Evolutionary conservation across 2,113 vertebrate genomes (phyloP).

Genomic region (Kryptolebias marmoratus): DNA sequence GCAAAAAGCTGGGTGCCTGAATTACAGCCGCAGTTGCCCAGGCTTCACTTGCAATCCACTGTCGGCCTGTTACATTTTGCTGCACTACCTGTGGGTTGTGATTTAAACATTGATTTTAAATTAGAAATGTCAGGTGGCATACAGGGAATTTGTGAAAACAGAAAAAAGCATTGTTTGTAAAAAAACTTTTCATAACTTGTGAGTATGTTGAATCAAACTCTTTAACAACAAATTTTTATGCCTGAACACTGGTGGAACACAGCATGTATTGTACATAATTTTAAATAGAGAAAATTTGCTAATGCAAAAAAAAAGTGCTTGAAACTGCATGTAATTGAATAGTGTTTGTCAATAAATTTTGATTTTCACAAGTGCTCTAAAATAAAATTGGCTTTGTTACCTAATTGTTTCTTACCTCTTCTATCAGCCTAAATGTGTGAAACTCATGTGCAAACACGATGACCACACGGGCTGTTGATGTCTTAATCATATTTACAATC

Average conservation of each 20-base stretch:
- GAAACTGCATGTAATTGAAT: no score
- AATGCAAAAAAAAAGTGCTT: no score
- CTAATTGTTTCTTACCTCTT: slow-evolving; percentile 48
- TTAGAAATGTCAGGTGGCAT: not conserved
- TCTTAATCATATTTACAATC: slow-evolving; percentile 64
- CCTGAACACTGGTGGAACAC: no score
- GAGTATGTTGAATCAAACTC: no score
- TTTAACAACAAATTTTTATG: no score
- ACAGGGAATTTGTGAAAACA: no score
- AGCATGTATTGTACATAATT: no score
- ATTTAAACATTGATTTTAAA: not conserved
- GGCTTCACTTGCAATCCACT: slow-evolving; percentile 80
- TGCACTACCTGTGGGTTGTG: slow-evolving; percentile 29
- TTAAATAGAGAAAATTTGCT: no score
- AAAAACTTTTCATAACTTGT: no score
- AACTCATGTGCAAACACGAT: slow-evolving; percentile 53
- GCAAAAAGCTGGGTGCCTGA: slow-evolving; percentile 48
- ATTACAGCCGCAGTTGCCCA: slow-evolving; percentile 68
- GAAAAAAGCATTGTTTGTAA: not conserved
- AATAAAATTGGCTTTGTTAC: not conserved
- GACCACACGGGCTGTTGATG: slow-evolving; percentile 53
- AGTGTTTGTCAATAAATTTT: not conserved
- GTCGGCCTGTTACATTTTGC: slow-evolving; percentile 70
- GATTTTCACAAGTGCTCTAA: not conserved
- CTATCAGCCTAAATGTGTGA: slow-evolving; percentile 45